Conservation (phyloP, 2,888 invertebrate species). For the Notocelia uddmanniana region DNA sequence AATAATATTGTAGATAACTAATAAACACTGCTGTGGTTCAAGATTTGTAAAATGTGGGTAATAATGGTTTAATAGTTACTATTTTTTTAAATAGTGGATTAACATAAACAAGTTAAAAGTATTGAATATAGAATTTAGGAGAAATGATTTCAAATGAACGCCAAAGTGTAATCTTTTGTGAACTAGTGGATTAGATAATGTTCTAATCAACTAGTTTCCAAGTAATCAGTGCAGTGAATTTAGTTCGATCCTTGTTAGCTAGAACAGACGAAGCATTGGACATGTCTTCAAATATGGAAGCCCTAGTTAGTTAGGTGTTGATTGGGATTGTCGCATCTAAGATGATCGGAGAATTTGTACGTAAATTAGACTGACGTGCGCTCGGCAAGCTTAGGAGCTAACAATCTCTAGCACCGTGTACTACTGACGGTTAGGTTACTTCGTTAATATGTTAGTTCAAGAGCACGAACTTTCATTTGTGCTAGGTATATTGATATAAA, state of each 20-base stretch:
- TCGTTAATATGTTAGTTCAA: neutral
- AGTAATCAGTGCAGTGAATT: too few relatives aligned
- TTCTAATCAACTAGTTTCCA: too few relatives aligned
- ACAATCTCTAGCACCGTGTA: neutral
- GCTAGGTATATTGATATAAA: neutral
- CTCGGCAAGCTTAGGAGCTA: neutral
- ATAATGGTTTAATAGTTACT: too few relatives aligned
- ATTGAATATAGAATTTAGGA: too few relatives aligned
- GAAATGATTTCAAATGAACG: too few relatives aligned
- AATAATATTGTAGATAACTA: too few relatives aligned
- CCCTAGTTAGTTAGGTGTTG: conserved; percentile 7
- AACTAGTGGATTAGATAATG: too few relatives aligned
- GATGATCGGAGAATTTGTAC: conserved; percentile 9
- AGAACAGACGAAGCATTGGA: neutral
- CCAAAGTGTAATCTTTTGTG: too few relatives aligned
- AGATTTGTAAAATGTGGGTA: too few relatives aligned
- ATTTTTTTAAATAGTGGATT: too few relatives aligned
- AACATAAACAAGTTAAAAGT: too few relatives aligned
- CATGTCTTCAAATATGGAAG: conserved; percentile 11
- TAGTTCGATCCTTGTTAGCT: neutral
- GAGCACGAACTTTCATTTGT: neutral
- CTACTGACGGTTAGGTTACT: neutral
- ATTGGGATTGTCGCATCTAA: neutral
- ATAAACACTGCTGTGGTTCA: too few relatives aligned
- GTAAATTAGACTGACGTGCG: neutral